Conservation (phyloP, 1,140 invertebrate genomes). For the Drosophila takahashii region DNA sequence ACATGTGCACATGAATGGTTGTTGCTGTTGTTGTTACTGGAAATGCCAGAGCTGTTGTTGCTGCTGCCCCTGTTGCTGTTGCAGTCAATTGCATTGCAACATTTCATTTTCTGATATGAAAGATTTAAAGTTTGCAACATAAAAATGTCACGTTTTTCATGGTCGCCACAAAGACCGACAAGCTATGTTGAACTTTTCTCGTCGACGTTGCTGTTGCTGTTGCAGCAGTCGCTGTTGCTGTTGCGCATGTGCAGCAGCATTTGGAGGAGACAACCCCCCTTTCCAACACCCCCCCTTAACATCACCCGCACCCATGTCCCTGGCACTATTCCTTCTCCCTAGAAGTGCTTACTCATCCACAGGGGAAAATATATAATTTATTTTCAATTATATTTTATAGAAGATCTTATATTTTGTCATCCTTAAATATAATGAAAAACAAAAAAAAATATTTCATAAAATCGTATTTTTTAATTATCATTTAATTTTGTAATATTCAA, state of each 20-base stretch:
- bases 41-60: constrained; percentile 64
- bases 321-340: constrained; percentile 33
- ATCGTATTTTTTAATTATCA: too few relatives aligned
- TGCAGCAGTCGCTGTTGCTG: constrained; percentile 45
- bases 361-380: not conserved
- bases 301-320: constrained; percentile 12
- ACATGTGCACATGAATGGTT: constrained; percentile 48
- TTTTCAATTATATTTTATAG: too few relatives aligned
- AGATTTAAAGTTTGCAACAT: constrained; percentile 85
- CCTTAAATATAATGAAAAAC: too few relatives aligned
- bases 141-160: constrained; percentile 85
- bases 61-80: constrained; percentile 60
- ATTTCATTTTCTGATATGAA: constrained; percentile 84
- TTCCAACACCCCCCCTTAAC: not conserved
- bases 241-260: constrained; percentile 59
- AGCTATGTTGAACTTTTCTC: constrained; percentile 54
- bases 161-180: constrained; percentile 79
- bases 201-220: constrained; percentile 32
- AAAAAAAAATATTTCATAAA: too few relatives aligned
- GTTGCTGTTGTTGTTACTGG: constrained; percentile 40
- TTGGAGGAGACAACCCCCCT: constrained; percentile 3
- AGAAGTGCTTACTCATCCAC: constrained; percentile 47
- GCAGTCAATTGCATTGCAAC: constrained; percentile 82
- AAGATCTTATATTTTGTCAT: too few relatives aligned
- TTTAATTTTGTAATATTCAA: too few relatives aligned